A percentile compares a stretch with the other conserved stretches of the same genome.
These are phyloP conservation scores for Cepphus grylle DNA, from an alignment of 2,113 vertebrate genomes.

Conservation along the genomic window DNA sequence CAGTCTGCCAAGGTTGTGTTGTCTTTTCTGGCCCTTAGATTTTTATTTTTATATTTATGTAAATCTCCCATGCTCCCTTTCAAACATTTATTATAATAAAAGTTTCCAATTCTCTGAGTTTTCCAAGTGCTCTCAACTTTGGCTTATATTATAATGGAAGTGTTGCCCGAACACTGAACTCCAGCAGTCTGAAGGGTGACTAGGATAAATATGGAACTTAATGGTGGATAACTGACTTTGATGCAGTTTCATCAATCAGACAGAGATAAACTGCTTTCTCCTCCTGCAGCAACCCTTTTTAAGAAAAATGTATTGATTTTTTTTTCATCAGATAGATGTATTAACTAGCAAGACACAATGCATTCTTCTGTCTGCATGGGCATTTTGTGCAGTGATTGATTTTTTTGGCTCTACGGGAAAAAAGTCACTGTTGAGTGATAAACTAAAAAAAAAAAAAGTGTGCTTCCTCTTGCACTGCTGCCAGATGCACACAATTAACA, in stretches of 20 bases:
- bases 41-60: not conserved
- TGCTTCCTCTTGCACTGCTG: conserved; percentile 25
- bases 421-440: conserved; percentile 58
- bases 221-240: conserved; percentile 44
- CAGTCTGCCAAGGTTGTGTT: not conserved
- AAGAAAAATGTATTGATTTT: conserved; percentile 41
- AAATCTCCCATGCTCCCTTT: not conserved
- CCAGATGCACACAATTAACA: conserved; percentile 56
- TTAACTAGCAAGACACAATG: conserved; percentile 59
- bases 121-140: not conserved
- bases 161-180: not conserved
- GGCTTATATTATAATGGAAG: not conserved
- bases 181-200: not conserved
- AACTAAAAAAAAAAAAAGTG: conserved; percentile 42
- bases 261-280: conserved; percentile 42
- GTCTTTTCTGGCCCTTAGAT: not conserved
- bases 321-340: conserved; percentile 38
- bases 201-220: conserved; percentile 39
- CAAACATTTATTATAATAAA: not conserved
- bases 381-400: conserved; percentile 63
- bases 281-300: conserved; percentile 10
- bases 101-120: not conserved
- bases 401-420: conserved; percentile 55
- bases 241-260: conserved; percentile 52
- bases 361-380: conserved; percentile 39